Percentiles rank a stretch among this genome's conserved stretches.
Conservation (phyloP, 2,797 vertebrate genomes). For the Potorous gilbertii region DNA sequence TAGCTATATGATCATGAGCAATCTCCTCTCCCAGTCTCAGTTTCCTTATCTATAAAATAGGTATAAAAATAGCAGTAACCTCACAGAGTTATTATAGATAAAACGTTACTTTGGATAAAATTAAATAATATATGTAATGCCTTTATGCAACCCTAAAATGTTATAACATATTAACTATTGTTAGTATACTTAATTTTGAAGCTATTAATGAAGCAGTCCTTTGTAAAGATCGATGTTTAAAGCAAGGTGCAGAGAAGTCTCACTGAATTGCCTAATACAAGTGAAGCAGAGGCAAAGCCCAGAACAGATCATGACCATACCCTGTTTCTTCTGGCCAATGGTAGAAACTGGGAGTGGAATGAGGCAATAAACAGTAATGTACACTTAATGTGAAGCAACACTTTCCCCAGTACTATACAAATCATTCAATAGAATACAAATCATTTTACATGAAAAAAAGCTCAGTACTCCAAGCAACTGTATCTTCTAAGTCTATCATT, state of each 20-base stretch:
- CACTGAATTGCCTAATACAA: not conserved
- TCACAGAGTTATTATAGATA: not conserved
- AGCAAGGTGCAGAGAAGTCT: not conserved
- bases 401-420: not conserved
- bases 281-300: slow-evolving; percentile 18
- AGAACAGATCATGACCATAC: slow-evolving; percentile 19
- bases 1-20: not conserved
- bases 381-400: not conserved
- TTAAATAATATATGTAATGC: not conserved
- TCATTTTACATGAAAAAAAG: slow-evolving; percentile 16
- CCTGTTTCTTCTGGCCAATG: not conserved
- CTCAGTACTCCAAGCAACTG: not conserved
- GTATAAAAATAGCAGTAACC: not conserved
- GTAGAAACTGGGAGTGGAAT: not conserved
- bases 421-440: not conserved
- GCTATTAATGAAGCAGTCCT: not conserved
- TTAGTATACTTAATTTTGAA: slow-evolving; percentile 9
- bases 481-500: not conserved
- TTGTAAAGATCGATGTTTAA: slow-evolving; percentile 13
- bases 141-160: not conserved
- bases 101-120: not conserved
- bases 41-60: not conserved
- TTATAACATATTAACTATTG: not conserved
- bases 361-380: not conserved
- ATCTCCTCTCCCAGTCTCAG: not conserved